Conservation (phyloP, 2,888 invertebrate species). For the Brachycybe producta region DNA sequence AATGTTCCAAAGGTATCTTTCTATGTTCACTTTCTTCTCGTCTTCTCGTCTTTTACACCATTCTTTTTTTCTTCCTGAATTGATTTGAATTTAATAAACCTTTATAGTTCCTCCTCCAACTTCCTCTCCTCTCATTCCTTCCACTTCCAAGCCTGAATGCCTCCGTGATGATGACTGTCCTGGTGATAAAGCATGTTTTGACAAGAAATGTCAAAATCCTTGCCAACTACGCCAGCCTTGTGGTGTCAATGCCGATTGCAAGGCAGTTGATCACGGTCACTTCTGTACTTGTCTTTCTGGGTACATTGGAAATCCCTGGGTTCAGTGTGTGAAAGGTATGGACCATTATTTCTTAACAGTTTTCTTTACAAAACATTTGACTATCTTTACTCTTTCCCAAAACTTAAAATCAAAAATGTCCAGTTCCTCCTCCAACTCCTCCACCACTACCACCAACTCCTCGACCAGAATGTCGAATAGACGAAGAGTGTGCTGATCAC, state of each 20-base stretch:
- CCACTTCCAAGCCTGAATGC: slow-evolving; percentile 12
- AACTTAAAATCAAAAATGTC: too few relatives aligned
- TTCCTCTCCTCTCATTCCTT: neutral
- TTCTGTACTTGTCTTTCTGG: slow-evolving; percentile 62
- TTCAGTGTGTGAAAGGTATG: slow-evolving; percentile 45
- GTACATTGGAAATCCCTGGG: slow-evolving; percentile 60
- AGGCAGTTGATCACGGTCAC: slow-evolving; percentile 60
- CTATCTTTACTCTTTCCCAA: neutral
- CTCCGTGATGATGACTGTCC: slow-evolving; percentile 17
- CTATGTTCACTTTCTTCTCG: neutral
- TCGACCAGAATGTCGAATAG: slow-evolving; percentile 55
- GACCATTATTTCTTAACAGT: too few relatives aligned
- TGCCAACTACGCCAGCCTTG: slow-evolving; percentile 55
- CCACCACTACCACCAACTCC: slow-evolving; percentile 25
- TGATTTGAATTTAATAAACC: neutral
- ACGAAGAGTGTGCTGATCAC: slow-evolving; percentile 59
- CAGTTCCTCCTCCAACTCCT: neutral
- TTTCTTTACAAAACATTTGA: neutral
- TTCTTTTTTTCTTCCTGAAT: neutral
- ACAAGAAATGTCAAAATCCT: slow-evolving; percentile 36
- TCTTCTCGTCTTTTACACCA: neutral
- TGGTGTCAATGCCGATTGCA: slow-evolving; percentile 55
- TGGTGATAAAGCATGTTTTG: slow-evolving; percentile 24
- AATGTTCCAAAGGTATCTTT: slow-evolving; percentile 13
- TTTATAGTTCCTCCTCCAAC: neutral